Evolutionary conservation across 2,888 invertebrate species (phyloP).

Genomic region (Cerastis leucographa): DNA sequence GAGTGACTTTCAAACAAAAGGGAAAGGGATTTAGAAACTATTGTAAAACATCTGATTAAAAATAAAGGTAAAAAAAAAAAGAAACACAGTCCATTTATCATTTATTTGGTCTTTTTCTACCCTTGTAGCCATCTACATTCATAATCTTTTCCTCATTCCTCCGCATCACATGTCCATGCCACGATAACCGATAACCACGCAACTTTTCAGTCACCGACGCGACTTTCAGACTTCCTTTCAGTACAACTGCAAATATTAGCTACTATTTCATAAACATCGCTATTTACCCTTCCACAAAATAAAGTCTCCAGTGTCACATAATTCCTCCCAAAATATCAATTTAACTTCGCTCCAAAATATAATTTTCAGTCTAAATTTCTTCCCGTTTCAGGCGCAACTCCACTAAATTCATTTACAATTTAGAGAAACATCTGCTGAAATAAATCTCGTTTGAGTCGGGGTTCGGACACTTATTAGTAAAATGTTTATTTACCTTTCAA

Average conservation of each 20-base stretch:
- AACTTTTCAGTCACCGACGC: no score
- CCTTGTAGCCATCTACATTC: no score
- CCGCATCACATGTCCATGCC: no score
- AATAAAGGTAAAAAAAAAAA: no score
- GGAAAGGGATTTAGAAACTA: no score
- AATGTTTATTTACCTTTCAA: slow-evolving; percentile 50
- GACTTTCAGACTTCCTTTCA: no score
- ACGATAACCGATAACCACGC: no score
- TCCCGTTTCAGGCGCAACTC: slow-evolving; percentile 14
- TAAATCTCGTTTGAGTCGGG: slow-evolving; percentile 41
- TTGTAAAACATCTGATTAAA: no score
- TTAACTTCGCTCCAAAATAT: slow-evolving; percentile 26
- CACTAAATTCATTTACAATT: slow-evolving; percentile 51
- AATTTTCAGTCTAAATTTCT: slow-evolving; percentile 41
- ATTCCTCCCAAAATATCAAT: slow-evolving; percentile 37
- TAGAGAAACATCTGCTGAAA: slow-evolving; percentile 40
- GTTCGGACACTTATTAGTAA: slow-evolving; percentile 41
- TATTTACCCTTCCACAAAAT: slow-evolving; percentile 3
- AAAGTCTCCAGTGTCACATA: background rate
- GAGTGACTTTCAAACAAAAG: no score
- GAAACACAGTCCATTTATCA: no score
- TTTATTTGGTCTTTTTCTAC: no score
- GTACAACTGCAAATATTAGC: background rate
- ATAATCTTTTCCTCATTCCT: no score
- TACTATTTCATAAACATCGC: background rate